phyloP scores from a whole-genome alignment of 2,797 vertebrate genomes.

The Momotus momota region DNA sequence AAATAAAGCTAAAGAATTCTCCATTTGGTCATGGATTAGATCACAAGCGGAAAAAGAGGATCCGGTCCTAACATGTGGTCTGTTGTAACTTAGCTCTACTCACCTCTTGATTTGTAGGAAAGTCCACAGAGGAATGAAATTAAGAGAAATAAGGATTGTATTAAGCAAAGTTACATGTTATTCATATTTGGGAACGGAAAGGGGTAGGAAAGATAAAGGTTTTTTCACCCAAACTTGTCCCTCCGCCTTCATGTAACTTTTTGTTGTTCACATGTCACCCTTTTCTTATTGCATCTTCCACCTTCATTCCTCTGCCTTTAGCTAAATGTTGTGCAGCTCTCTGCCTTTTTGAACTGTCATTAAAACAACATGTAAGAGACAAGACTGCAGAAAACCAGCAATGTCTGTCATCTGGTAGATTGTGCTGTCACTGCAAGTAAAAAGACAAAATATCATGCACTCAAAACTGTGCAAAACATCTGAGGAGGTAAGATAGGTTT shows the following conservation, averaged over 20 bases:
- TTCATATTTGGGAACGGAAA: neutral
- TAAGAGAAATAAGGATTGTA: neutral
- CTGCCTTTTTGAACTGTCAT: neutral
- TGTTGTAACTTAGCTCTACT: neutral
- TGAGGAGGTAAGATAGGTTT: neutral
- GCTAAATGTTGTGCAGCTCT: neutral
- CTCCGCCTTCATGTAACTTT: neutral
- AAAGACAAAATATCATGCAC: neutral
- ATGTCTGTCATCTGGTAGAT: neutral
- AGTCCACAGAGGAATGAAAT: neutral
- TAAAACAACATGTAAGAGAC: neutral
- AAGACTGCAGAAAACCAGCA: neutral
- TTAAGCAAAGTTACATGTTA: neutral
- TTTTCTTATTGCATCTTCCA: neutral
- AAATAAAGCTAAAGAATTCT: constrained; percentile 8
- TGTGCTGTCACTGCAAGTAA: neutral
- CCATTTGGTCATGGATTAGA: neutral
- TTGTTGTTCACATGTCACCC: neutral
- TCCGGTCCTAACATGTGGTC: neutral
- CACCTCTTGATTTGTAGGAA: neutral
- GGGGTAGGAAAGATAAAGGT: neutral
- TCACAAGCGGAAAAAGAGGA: neutral
- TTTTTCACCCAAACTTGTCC: neutral
- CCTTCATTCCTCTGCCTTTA: neutral
- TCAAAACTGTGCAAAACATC: neutral